Evolutionary conservation across 53 echinoderm and acorn worm genomes (phyloP), one percentile per base, ranked within the genome.

Genomic region (Actinopyga echinites): DNA sequence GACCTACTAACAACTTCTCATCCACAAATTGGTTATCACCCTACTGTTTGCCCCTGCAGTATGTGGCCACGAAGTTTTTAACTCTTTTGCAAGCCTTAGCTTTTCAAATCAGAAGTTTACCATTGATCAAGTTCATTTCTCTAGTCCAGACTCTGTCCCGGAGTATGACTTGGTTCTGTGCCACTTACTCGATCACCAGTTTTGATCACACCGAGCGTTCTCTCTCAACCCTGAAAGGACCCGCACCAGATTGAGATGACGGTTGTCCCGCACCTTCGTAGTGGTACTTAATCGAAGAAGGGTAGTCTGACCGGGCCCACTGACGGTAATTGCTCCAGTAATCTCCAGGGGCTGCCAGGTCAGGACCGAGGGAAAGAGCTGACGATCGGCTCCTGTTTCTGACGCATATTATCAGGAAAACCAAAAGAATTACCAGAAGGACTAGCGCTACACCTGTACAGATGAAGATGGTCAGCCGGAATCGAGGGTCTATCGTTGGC

Each of bases 381-480:
- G 77, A 77, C 15, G 77, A 77, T 20, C 77, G 44, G 19, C 5
- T 54, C 30, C 77, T 77, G 54, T 56, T 53, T 30, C 77, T 26
- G 44, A 77, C 56, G 30, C 77, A 77, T 8, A 77, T 17, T 12
- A 77, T 77, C 32, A 77, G 32, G 25, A 77, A 30, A 43, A 77
- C 77, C 15, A 77, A 19, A 19, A 77, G 77, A 53, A 77, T 77
- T 5, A n/a, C 25, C 6, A 77, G 52, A 15, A 77, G 77, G 44
- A 77, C 77, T 15, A 77, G 77, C 13, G 77, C 77, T 32, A 77
- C 77, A 21, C 77, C 77, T 21, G 77, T 28, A 77, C 77, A 77
- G 13, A 77, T 43, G 30, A 77, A 77, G 20, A 77, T 55, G 10
- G 77, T 77, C 56, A 77, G 20, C 1, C 77, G 77, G 31, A 77